Evolutionary conservation across 1,140 invertebrate genomes (phyloP).

Genomic region (Agraylea sexmaculata): DNA sequence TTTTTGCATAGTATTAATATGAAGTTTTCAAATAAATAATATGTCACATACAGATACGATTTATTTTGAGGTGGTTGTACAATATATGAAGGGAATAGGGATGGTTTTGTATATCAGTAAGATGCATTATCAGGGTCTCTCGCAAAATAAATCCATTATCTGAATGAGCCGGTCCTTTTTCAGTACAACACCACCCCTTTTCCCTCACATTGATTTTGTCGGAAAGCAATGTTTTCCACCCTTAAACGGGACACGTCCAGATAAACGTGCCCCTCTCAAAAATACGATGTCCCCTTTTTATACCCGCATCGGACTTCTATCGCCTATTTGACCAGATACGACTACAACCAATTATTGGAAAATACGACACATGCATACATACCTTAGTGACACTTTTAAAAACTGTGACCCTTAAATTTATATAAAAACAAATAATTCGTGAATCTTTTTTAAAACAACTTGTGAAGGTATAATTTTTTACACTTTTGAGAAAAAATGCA

Average conservation of each 20-base stretch:
- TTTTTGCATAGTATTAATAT: slow-evolving; percentile 3
- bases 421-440: no score
- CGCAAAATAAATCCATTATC: slow-evolving; percentile 18
- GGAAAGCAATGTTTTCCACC: slow-evolving; percentile 11
- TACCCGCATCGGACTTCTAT: not conserved
- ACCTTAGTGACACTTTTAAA: slow-evolving; percentile 1
- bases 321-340: no score
- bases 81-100: not conserved
- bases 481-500: no score
- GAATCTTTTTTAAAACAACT: no score
- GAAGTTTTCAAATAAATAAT: slow-evolving; percentile 13
- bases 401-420: not conserved
- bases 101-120: slow-evolving; percentile 12
- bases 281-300: slow-evolving; percentile 4
- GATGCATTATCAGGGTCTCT: slow-evolving; percentile 8
- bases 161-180: slow-evolving; percentile 11
- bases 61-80: not conserved
- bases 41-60: slow-evolving; percentile 9
- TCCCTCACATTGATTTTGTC: slow-evolving; percentile 14
- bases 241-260: slow-evolving; percentile 12
- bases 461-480: no score
- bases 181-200: not conserved
- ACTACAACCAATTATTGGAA: no score
- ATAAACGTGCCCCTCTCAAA: slow-evolving; percentile 10
- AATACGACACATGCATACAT: no score